Base-by-base conservation (phyloP, 1,140 invertebrate species). In the Heliconius melpomene region DNA sequence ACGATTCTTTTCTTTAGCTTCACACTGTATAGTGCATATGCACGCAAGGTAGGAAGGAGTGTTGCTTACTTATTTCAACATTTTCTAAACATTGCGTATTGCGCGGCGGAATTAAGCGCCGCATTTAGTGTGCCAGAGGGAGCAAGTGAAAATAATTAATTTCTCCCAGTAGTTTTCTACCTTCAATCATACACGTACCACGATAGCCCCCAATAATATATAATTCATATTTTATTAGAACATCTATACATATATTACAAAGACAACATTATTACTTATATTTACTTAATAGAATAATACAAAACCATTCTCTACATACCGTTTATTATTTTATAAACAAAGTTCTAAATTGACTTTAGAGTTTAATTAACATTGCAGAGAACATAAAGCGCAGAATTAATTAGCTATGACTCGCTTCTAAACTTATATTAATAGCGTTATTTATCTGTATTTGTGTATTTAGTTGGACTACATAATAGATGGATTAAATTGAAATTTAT, bases 351-450 rank as follows among this genome's bases (percentile, higher is more conserved):
- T 77, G 75, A 71, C 60, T 77, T 66, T 8, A 40, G 16, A 77
- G 36, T 77, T 77, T 77, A 70, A 77, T 77, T 77, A 77, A 77
- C 38, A 77, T 77, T 77, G 57, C 75, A 77, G 57, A 38, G 60
- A 71, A 70, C 38, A 71, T 77, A 77, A 54, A 50, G 60, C 57
- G n/a, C 36, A 29, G 60, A 70, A 70, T 77, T 70, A 70, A 77
- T 71, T 77, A 66, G 60, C 60, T 66, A 66, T 66, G 60, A 23
- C 54, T 60, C 60, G 23, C 60, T 66, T 29, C 26, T 66, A 66
- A 66, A 66, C 57, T 66, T 66, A 66, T 26, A 66, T 29, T 26
- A 66, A 66, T 26, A 66, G 57, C 26, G 11, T 66, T 66, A 66
- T 66, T 66, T 66, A 66, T 66, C n/a, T 66, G 60, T 66, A 26